Conservation (phyloP, 2,888 invertebrate species). For the Calliopum simillimum region DNA sequence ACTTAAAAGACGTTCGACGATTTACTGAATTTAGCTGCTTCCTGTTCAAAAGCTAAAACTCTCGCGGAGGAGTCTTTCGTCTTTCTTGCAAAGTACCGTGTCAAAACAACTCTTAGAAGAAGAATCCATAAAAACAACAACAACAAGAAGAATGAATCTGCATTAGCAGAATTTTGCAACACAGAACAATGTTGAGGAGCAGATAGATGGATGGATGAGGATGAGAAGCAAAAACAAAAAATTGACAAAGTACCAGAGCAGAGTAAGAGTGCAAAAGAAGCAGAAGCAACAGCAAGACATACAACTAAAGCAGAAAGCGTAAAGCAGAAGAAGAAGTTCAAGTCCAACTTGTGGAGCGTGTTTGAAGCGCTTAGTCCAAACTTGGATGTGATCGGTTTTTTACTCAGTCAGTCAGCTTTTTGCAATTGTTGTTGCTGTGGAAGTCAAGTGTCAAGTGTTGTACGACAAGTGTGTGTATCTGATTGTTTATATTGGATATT, state of each 20-base stretch:
- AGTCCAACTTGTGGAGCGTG: slow-evolving; percentile 25
- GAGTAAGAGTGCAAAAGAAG: too few species aligned
- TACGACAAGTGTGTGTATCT: slow-evolving; percentile 22
- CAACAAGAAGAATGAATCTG: slow-evolving; percentile 18
- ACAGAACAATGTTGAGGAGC: background rate
- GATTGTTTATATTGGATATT: slow-evolving; percentile 7
- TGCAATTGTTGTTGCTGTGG: too few species aligned
- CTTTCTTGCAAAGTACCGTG: slow-evolving; percentile 46
- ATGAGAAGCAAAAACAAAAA: slow-evolving; percentile 34
- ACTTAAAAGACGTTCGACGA: slow-evolving; percentile 60
- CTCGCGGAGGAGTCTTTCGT: slow-evolving; percentile 47
- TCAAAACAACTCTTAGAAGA: slow-evolving; percentile 50
- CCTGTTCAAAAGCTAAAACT: slow-evolving; percentile 48
- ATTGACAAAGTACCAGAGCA: background rate
- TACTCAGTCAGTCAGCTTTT: too few species aligned
- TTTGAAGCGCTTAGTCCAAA: background rate
- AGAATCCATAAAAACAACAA: slow-evolving; percentile 49
- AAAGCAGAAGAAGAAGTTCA: slow-evolving; percentile 23
- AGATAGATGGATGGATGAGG: slow-evolving; percentile 19
- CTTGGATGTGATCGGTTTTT: too few species aligned
- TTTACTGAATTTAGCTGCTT: slow-evolving; percentile 54
- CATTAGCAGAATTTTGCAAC: too few species aligned
- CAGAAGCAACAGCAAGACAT: slow-evolving; percentile 5
- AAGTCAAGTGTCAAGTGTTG: too few species aligned
- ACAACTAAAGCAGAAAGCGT: background rate